Base-by-base conservation (phyloP, 2,113 vertebrate species). In the Gorsachius goisagi region DNA sequence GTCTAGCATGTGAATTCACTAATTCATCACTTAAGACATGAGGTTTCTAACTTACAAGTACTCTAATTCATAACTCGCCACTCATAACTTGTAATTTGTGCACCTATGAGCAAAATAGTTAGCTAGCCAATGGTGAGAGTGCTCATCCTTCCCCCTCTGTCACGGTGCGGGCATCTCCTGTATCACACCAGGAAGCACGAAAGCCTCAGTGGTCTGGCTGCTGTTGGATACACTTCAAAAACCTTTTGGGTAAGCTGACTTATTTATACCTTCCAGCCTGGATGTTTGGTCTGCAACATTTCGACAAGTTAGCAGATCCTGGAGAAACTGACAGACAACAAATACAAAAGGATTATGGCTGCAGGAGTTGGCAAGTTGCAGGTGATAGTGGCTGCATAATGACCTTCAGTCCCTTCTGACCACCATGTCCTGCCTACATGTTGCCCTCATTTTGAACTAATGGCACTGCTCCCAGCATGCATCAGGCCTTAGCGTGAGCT, bases 161-260 rank as follows among this genome's bases (percentile, higher is more conserved):
- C 47, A 9, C 1, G 6, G 22, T 24, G 24, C 1, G 5, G 13
- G 6, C 4, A 5, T 73, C 24, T 8, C 3, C 45, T 50, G 15
- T 28, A 13, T 52, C 63, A 35, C 18, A 59, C 4, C 3, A 5
- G 35, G 45, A 52, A 86, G 33, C 15, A 23, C 1, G 2, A 86
- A 83, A 68, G 19, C 52, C 19, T 50, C 62, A 55, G 32, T n/a
- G 52, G 26, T 44, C 11, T 44, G 64, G 22, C 32, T 75, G 47
- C 62, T 80, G 9, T 55, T 68, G 71, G 44, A 62, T 78, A 24
- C 2, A 1, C 47, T 62, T 67, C 50, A 53, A 58, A 94, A 88
- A 9, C 9, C 49, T 62, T 66, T 53, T 16, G 24, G 37, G 24
- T 33, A 72, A 71, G 4, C 27, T 62, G 41, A 28, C 1, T 2